phyloP scores from a whole-genome alignment of 2,797 vertebrate species.

The Pseudochirops cupreus region DNA sequence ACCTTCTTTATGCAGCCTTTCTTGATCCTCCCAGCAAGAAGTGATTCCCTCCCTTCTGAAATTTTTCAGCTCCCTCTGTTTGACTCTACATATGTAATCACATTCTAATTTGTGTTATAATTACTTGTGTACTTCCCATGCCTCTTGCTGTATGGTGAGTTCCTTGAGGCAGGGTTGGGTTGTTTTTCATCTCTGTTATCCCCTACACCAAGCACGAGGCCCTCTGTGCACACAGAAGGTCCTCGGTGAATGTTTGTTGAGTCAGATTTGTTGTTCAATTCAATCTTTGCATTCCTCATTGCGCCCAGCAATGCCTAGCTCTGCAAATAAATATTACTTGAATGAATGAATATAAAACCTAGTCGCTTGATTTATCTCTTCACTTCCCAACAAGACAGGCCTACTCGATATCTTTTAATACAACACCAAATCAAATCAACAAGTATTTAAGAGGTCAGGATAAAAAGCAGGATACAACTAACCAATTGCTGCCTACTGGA shows the following conservation, averaged over 20 bases:
- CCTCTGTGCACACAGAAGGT: neutral
- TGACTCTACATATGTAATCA: neutral
- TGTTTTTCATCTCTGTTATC: neutral
- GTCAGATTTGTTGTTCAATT: neutral
- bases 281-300: neutral
- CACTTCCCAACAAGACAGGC: neutral
- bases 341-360: neutral
- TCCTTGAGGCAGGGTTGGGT: neutral
- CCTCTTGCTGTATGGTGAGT: neutral
- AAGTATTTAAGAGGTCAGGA: neutral
- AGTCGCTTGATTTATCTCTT: neutral
- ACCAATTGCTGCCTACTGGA: neutral
- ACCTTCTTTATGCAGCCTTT: neutral
- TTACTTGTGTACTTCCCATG: neutral
- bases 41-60: neutral
- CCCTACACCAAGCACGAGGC: neutral
- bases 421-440: neutral
- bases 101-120: neutral
- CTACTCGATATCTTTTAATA: neutral
- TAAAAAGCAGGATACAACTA: neutral
- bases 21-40: neutral
- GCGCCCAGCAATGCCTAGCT: neutral
- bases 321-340: neutral
- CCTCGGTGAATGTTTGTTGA: neutral
- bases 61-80: neutral